Evolutionary conservation across 2,888 invertebrate species (phyloP), one percentile per base, ranked within the genome.

Genomic region (Drosophila siamana): DNA sequence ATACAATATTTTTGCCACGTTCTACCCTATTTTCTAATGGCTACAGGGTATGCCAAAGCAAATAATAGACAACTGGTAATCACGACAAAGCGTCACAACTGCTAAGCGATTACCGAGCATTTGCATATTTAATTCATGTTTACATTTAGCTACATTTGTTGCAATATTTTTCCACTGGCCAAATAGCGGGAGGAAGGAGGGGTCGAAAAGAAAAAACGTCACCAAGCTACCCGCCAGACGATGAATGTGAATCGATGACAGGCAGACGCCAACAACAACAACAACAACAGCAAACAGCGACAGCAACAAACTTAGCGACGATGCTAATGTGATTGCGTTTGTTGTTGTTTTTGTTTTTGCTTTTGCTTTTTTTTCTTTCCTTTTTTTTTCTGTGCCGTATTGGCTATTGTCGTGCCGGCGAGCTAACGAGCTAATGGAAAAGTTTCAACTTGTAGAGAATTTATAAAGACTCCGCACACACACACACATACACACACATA

Each of bases 401-500:
- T 51, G 60, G 70, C 75, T 75, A 74, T 86, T 81, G 85, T 86
- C 78, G 81, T 69, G 72, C 60, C 44, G 47, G 73, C 75, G 43
- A 80, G 74, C 73, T 86, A 88, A 88, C 89, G 82, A 88, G 85
- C 85, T 86, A 88, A 86, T 86, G 86, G 86, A 86, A 86, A 86
- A 86, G 72, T 86, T 88, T 81, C 60, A 70, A 79, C 72, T 74
- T 67, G 64, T 33, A 15, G 41, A 59, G 52, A 54, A 76, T 74
- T 63, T 64, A 69, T 72, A 61, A 64, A 69, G 33, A 67, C 30
- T 67, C 56, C 44, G 46, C 46, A 46, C 38, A 48, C 24, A 38
- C 28, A 15, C n/a, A 36, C 16, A 36, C 15, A 47, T 24, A n/a
- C 7, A 22, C 8, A 30, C 13, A 46, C 7, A 8, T 33, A 51